These are phyloP conservation scores for Opisthocomus hoazin DNA, from an alignment of 2,113 vertebrate genomes.

Conservation along the genomic window DNA sequence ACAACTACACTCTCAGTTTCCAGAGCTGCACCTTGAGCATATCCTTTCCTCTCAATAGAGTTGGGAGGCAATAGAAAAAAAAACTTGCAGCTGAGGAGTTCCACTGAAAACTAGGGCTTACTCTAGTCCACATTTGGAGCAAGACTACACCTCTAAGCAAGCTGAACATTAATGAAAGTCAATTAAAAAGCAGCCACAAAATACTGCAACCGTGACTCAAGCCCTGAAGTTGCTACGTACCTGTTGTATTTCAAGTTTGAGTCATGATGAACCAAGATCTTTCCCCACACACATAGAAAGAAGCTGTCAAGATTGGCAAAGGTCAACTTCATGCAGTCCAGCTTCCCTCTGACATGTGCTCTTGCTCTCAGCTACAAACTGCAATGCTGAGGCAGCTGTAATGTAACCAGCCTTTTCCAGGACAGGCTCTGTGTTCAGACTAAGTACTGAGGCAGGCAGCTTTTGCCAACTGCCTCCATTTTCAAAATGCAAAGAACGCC, in stretches of 20 bases:
- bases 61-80: not conserved
- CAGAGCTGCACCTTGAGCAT: not conserved
- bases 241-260: conserved; percentile 17
- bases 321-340: not conserved
- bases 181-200: conserved; percentile 42
- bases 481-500: not conserved
- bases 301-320: conserved; percentile 8
- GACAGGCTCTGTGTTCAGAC: not conserved
- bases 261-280: not conserved
- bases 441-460: not conserved
- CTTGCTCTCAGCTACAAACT: not conserved
- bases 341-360: not conserved
- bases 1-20: not conserved
- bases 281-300: not conserved
- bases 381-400: conserved; percentile 3
- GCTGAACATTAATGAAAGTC: not conserved
- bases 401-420: not conserved
- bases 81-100: not conserved
- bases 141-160: not conserved
- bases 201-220: conserved; percentile 43
- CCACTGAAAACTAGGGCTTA: not conserved
- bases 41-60: not conserved
- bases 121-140: not conserved
- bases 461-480: not conserved
- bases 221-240: conserved; percentile 34